Evolutionary conservation across 2,113 vertebrate genomes (phyloP).

Genomic region (Tyto alba): DNA sequence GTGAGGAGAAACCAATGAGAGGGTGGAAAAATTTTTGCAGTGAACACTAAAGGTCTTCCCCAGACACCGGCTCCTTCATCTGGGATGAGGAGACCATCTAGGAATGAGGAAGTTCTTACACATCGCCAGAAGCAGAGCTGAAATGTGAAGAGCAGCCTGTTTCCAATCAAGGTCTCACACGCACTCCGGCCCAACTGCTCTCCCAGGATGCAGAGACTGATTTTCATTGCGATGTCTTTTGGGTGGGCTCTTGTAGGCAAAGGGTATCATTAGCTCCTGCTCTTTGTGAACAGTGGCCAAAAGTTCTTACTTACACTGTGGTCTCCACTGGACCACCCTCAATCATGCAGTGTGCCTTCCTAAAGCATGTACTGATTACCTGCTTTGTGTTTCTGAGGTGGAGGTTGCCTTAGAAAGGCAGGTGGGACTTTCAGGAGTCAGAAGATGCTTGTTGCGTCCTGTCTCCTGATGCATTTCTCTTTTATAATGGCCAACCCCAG

Average conservation of each 20-base stretch:
- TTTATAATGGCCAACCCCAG: neutral
- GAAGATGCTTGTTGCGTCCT: neutral
- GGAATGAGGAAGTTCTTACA: conserved; percentile 48
- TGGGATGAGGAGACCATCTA: conserved; percentile 51
- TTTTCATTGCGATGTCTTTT: neutral
- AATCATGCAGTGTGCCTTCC: neutral
- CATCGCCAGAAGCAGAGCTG: conserved; percentile 2
- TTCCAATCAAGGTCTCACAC: conserved; percentile 53
- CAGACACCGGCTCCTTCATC: conserved; percentile 46
- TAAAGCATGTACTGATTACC: fast-evolving
- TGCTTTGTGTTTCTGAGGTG: neutral
- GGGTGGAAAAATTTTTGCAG: conserved; percentile 10
- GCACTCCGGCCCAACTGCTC: neutral
- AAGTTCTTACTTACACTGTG: neutral
- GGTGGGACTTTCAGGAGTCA: neutral
- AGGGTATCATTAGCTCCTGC: neutral
- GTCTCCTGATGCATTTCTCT: neutral
- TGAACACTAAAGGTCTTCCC: conserved; percentile 53
- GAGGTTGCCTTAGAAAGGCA: neutral
- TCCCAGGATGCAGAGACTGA: neutral
- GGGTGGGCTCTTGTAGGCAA: neutral
- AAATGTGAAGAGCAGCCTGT: conserved; percentile 23
- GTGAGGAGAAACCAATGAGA: neutral
- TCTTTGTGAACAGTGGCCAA: neutral
- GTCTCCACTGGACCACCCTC: neutral